Evolutionary conservation across 2,113 vertebrate species (phyloP).

Genomic region (Equus quagga): DNA sequence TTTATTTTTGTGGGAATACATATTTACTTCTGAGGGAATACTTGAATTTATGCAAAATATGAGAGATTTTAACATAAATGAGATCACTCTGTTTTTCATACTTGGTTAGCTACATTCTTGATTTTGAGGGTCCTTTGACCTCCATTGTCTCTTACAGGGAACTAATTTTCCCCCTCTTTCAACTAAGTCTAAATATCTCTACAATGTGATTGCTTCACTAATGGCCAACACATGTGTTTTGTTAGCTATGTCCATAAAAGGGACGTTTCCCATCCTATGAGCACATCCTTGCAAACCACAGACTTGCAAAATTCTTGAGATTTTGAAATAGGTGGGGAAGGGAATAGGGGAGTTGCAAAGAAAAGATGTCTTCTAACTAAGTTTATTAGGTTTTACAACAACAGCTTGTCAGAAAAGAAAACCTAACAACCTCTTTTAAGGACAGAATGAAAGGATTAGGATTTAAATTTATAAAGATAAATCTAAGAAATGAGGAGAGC

Average conservation of each 20-base stretch:
- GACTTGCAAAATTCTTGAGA: conserved; percentile 61
- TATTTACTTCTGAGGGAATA: neutral
- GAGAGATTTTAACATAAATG: neutral
- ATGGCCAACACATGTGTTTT: conserved; percentile 13
- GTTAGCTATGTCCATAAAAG: conserved; percentile 3
- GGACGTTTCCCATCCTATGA: conserved; percentile 10
- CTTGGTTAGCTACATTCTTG: conserved; percentile 13
- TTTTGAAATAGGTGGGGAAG: conserved; percentile 43
- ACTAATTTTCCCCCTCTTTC: neutral
- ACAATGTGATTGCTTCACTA: conserved; percentile 46
- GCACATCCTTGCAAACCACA: conserved; percentile 18
- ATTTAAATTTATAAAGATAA: conserved; percentile 28
- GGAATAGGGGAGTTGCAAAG: neutral
- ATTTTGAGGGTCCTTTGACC: neutral
- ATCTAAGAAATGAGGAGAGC: conserved; percentile 25
- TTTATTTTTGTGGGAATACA: conserved; percentile 27
- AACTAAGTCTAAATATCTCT: neutral
- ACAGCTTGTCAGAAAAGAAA: neutral
- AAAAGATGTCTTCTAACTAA: conserved; percentile 24
- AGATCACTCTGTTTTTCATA: conserved; percentile 32
- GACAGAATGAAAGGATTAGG: neutral
- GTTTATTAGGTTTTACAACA: conserved; percentile 9
- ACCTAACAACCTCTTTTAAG: neutral
- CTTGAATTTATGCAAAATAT: conserved; percentile 21
- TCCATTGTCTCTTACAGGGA: conserved; percentile 19